Conservation (phyloP, 2,888 invertebrate species). For the Formica aserva region DNA sequence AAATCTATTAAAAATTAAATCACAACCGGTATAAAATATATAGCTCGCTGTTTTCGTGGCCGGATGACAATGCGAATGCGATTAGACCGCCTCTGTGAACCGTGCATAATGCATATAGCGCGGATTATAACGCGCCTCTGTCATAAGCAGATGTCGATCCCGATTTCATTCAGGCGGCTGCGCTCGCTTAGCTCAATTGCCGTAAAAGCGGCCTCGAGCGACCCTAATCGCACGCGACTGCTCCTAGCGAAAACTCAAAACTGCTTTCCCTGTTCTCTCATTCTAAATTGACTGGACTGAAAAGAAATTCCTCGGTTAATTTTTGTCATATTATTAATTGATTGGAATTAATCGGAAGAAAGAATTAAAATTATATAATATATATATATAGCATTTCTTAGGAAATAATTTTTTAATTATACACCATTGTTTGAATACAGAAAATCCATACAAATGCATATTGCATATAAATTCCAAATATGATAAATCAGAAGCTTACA, state of each 20-base stretch:
- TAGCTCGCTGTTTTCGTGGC: conserved; percentile 65
- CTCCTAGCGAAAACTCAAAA: conserved; percentile 43
- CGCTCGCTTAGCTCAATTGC: conserved; percentile 82
- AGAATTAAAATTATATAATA: background rate
- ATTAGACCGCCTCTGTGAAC: conserved; percentile 65
- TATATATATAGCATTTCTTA: background rate
- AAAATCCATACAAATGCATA: background rate
- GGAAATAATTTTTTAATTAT: background rate
- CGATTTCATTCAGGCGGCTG: conserved; percentile 74
- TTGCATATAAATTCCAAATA: background rate
- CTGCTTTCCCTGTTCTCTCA: background rate
- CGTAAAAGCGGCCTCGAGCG: conserved; percentile 81
- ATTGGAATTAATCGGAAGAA: background rate
- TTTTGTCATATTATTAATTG: background rate
- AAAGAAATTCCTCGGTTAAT: background rate
- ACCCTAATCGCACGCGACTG: conserved; percentile 42
- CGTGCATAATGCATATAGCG: conserved; percentile 64
- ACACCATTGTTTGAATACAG: background rate
- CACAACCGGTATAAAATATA: conserved; percentile 36
- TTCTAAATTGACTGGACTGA: background rate
- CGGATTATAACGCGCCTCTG: conserved; percentile 81
- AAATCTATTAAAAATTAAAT: conserved; percentile 63
- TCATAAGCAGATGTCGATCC: conserved; percentile 84
- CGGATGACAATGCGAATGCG: conserved; percentile 59
- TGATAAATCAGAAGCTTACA: background rate